Conservation (phyloP, 1,140 invertebrate genomes). For the Ditylenchus dipsaci region DNA sequence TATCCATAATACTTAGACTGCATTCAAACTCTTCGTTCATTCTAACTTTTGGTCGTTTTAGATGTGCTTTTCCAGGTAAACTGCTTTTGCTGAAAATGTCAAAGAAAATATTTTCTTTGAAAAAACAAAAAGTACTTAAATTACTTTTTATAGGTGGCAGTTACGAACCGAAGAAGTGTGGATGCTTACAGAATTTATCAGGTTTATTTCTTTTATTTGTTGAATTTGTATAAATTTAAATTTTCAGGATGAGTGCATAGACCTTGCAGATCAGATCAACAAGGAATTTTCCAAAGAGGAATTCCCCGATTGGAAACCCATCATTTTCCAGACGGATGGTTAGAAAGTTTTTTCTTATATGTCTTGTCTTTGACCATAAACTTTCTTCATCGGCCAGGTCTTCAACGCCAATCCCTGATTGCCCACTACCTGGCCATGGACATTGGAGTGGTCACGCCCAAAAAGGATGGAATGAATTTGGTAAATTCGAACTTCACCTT, state of each 20-base stretch:
- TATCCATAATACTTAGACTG: too few species aligned
- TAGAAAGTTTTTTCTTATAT: neutral
- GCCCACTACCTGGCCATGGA: slow-evolving; percentile 58
- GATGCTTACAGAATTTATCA: slow-evolving; percentile 57
- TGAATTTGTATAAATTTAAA: neutral
- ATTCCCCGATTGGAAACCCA: slow-evolving; percentile 46
- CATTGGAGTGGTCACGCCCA: slow-evolving; percentile 56
- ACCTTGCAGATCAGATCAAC: slow-evolving; percentile 51
- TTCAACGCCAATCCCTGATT: slow-evolving; percentile 51
- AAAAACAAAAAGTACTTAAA: too few species aligned
- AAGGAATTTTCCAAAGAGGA: slow-evolving; percentile 35
- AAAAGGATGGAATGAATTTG: slow-evolving; percentile 58
- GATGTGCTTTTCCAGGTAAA: slow-evolving; percentile 1
- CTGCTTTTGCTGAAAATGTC: neutral
- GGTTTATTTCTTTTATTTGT: slow-evolving; percentile 9
- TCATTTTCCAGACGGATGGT: slow-evolving; percentile 56
- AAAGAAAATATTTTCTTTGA: neutral
- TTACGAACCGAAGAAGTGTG: slow-evolving; percentile 54
- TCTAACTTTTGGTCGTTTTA: slow-evolving; percentile 1
- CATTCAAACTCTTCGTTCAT: too few species aligned
- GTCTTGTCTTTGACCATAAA: neutral
- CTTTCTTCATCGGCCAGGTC: slow-evolving; percentile 12
- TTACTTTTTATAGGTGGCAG: slow-evolving; percentile 45
- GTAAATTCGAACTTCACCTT: neutral
- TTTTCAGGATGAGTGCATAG: slow-evolving; percentile 51